Evolutionary conservation across 2,797 vertebrate genomes (phyloP).

Genomic region (Gouania willdenowi): DNA sequence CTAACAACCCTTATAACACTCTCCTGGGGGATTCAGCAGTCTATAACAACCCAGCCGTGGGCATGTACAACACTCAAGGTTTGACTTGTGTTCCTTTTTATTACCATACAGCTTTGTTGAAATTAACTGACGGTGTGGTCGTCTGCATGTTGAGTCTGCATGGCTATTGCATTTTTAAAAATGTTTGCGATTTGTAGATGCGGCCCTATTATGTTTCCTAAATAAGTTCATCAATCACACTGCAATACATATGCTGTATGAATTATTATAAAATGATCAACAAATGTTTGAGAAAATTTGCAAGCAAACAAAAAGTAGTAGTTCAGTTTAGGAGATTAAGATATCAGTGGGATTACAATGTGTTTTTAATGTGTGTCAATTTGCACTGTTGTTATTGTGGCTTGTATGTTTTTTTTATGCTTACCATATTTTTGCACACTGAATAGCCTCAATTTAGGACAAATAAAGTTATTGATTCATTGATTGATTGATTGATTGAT

Average conservation of each 20-base stretch:
- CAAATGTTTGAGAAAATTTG: too few species aligned
- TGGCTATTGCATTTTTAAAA: constrained; percentile 28
- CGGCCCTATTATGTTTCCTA: constrained; percentile 42
- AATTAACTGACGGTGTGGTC: constrained; percentile 16
- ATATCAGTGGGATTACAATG: too few species aligned
- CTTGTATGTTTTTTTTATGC: too few species aligned
- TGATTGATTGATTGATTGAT: too few species aligned
- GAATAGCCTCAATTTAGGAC: too few species aligned
- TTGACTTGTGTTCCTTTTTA: constrained; percentile 77
- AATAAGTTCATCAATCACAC: constrained; percentile 37
- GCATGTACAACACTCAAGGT: constrained; percentile 99
- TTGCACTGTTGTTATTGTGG: too few species aligned
- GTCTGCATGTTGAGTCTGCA: constrained; percentile 28
- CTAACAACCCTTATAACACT: constrained; percentile 99
- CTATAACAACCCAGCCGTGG: constrained; percentile 99
- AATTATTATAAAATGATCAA: too few species aligned
- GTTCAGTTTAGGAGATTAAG: too few species aligned
- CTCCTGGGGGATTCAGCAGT: constrained; percentile 99
- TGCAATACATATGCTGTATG: neutral
- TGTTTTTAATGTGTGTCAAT: too few species aligned
- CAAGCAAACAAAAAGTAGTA: too few species aligned
- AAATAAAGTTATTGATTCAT: too few species aligned
- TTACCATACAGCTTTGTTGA: constrained; percentile 17
- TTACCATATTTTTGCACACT: too few species aligned
- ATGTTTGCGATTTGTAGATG: constrained; percentile 12